phyloP scores from a whole-genome alignment of 2,888 invertebrate genomes.

The Sminthurinus aureus region DNA sequence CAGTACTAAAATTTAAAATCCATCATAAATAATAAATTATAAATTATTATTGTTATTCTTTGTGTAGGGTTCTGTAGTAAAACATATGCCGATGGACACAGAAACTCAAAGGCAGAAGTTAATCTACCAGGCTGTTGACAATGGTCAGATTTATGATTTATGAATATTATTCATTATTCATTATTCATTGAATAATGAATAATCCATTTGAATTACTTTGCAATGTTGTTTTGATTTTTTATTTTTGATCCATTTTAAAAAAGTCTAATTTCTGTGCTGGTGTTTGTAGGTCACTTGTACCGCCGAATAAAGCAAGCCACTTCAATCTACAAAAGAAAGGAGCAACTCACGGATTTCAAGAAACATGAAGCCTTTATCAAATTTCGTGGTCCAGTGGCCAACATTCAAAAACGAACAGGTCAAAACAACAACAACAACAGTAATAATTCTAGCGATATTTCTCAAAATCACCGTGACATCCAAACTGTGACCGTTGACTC shows the following conservation, averaged over 20 bases:
- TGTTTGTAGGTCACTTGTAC: conserved; percentile 6
- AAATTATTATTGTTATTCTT: too few relatives aligned
- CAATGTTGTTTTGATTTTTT: too few relatives aligned
- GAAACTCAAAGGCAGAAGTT: conserved; percentile 13
- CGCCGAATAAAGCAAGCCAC: conserved; percentile 7
- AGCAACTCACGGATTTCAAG: conserved; percentile 26
- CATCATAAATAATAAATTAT: neutral
- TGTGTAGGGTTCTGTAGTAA: conserved; percentile 1
- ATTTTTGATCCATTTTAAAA: too few relatives aligned
- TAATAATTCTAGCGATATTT: too few relatives aligned
- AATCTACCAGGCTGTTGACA: conserved; percentile 6
- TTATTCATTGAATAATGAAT: too few relatives aligned
- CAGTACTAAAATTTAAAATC: neutral
- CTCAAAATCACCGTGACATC: too few relatives aligned
- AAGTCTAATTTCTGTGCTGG: too few relatives aligned
- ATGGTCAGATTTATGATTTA: neutral
- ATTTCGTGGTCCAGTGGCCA: conserved; percentile 25
- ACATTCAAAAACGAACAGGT: neutral
- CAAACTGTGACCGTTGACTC: too few relatives aligned
- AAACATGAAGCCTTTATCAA: conserved; percentile 21
- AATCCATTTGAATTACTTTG: too few relatives aligned
- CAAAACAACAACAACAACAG: neutral
- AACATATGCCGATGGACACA: conserved; percentile 4
- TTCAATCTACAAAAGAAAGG: conserved; percentile 10
- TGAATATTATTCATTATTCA: too few relatives aligned